Percentiles rank a stretch among this genome's conserved stretches.
Conservation (phyloP, 2,113 vertebrate species). For the Charadrius vociferus region DNA sequence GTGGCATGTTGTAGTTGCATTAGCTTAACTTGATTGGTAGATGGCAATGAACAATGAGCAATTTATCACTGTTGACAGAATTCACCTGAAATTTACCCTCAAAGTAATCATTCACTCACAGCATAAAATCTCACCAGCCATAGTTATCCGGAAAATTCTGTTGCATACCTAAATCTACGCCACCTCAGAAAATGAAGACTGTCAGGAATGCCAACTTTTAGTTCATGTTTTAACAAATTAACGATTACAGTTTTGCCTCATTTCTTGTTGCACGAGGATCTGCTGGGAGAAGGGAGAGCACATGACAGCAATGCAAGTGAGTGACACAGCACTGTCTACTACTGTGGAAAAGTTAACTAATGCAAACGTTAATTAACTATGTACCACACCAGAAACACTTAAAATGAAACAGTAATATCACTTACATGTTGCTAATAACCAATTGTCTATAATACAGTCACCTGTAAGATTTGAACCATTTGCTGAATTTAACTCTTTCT, state of each 20-base stretch:
- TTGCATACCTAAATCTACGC: neutral
- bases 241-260: neutral
- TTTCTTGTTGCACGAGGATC: neutral
- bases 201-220: neutral
- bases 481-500: neutral
- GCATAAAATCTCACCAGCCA: neutral
- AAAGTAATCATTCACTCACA: neutral
- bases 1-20: neutral
- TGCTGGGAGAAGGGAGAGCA: neutral
- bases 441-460: neutral
- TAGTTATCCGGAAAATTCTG: neutral
- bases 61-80: slow-evolving; percentile 18
- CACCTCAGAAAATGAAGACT: neutral
- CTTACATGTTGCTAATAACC: neutral
- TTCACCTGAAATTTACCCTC: neutral
- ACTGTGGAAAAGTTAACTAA: neutral
- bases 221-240: neutral
- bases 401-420: neutral
- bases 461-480: neutral
- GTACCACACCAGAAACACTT: neutral
- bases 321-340: neutral
- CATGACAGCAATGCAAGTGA: rapidly evolving
- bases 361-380: neutral
- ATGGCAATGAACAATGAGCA: neutral
- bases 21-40: neutral